Conservation (phyloP, 2,797 vertebrate genomes). For the Echiichthys vipera region DNA sequence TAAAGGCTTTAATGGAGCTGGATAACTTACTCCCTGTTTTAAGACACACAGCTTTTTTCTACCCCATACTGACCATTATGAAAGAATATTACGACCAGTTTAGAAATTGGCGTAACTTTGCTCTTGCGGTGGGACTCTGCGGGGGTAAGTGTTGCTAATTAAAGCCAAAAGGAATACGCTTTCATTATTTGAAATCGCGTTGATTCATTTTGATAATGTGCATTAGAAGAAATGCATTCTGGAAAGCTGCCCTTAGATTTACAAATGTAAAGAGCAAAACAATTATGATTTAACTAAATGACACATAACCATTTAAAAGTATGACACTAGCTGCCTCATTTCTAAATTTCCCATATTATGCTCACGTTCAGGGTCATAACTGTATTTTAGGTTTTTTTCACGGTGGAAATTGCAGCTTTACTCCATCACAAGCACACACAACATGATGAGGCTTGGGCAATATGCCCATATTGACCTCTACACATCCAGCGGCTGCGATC, state of each 20-base stretch:
- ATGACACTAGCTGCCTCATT: neutral
- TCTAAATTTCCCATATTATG: too few species aligned
- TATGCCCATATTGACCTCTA: too few species aligned
- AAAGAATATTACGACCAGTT: constrained; percentile 39
- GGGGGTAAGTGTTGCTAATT: constrained; percentile 23
- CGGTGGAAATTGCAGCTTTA: too few species aligned
- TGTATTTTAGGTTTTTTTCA: too few species aligned
- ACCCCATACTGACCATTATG: constrained; percentile 15
- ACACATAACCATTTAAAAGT: neutral
- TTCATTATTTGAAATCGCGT: constrained; percentile 15
- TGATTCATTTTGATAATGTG: constrained; percentile 4
- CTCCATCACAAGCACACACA: too few species aligned
- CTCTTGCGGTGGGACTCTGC: constrained; percentile 19
- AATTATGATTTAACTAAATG: neutral
- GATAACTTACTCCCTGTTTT: constrained; percentile 48
- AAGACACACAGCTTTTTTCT: constrained; percentile 32
- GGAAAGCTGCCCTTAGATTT: neutral
- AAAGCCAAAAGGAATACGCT: constrained; percentile 5
- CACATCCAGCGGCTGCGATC: too few species aligned
- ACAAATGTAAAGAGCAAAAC: neutral
- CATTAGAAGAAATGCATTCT: neutral
- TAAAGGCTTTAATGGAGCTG: constrained; percentile 66
- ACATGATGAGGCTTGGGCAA: too few species aligned
- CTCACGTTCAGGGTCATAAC: too few species aligned
- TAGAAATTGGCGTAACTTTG: constrained; percentile 24